Percentiles rank a stretch among this genome's conserved stretches.
These are phyloP conservation scores for Mandrillus leucophaeus DNA, from an alignment of 2,113 vertebrate species.

Conservation along the genomic window DNA sequence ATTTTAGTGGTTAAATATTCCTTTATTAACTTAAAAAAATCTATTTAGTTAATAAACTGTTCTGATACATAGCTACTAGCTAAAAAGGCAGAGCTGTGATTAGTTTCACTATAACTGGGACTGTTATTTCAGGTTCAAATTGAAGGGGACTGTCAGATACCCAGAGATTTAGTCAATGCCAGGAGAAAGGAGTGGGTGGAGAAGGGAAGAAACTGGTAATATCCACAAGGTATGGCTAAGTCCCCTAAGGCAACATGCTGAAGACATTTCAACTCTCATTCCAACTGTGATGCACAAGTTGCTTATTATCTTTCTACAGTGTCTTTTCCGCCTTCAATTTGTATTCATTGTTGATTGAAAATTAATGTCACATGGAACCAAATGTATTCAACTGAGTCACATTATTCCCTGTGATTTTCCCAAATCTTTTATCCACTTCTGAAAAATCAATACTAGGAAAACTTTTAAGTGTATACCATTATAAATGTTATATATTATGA, in stretches of 20 bases:
- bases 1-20: background rate
- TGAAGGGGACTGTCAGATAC: background rate
- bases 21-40: background rate
- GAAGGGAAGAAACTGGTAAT: background rate
- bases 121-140: background rate
- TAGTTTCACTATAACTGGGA: background rate
- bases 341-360: background rate
- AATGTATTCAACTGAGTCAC: background rate
- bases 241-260: background rate
- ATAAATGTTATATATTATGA: background rate
- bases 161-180: background rate
- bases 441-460: background rate
- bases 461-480: background rate
- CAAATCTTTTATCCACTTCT: background rate
- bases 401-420: background rate
- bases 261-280: accelerated
- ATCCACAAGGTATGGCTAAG: accelerated
- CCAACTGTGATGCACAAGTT: background rate
- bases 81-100: background rate
- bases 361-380: background rate
- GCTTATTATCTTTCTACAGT: background rate
- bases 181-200: background rate
- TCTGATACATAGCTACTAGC: background rate
- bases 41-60: background rate
- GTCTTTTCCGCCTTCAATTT: background rate